Percentiles rank a stretch among this genome's conserved stretches.
These are phyloP conservation scores for Perithous albicinctus DNA, from an alignment of 2,888 invertebrate genomes.

Conservation along the genomic window DNA sequence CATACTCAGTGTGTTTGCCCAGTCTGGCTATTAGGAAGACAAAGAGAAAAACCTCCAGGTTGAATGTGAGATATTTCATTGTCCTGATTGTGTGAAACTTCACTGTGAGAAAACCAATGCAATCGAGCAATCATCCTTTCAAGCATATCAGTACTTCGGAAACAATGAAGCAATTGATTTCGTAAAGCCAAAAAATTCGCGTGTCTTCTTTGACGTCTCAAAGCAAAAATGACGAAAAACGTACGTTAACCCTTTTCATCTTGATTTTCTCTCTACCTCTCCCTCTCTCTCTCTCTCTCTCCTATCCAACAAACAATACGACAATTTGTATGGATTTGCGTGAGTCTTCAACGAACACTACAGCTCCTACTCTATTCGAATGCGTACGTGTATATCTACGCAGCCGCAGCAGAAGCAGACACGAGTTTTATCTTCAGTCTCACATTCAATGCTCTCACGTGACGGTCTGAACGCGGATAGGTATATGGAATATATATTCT, in stretches of 20 bases:
- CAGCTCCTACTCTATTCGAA: conserved; percentile 47
- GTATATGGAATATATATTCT: conserved; percentile 64
- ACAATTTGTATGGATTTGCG: conserved; percentile 82
- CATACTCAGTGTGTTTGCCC: conserved; percentile 45
- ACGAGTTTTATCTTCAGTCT: conserved; percentile 52
- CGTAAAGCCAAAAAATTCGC: not conserved
- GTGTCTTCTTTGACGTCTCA: not conserved
- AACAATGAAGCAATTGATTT: not conserved
- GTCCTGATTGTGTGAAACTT: conserved; percentile 16
- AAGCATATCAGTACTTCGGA: not conserved
- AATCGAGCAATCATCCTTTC: conserved; percentile 28
- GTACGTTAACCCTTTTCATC: not conserved
- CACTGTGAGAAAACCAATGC: conserved; percentile 7
- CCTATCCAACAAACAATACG: conserved; percentile 50
- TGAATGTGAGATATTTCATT: conserved; percentile 26
- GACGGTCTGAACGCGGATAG: conserved; percentile 28
- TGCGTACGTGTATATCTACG: not conserved
- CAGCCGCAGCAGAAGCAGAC: conserved; percentile 23
- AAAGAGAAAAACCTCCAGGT: conserved; percentile 24
- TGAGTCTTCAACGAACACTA: conserved; percentile 79
- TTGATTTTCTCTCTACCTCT: not conserved
- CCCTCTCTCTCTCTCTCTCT: too few species aligned
- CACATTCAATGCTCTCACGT: conserved; percentile 39
- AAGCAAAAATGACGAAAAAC: not conserved
- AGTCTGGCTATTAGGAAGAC: conserved; percentile 45